Evolutionary conservation across 2,888 invertebrate genomes (phyloP), one percentile per base, ranked within the genome.

Genomic region (Acanthococcus lagerstroemiae): DNA sequence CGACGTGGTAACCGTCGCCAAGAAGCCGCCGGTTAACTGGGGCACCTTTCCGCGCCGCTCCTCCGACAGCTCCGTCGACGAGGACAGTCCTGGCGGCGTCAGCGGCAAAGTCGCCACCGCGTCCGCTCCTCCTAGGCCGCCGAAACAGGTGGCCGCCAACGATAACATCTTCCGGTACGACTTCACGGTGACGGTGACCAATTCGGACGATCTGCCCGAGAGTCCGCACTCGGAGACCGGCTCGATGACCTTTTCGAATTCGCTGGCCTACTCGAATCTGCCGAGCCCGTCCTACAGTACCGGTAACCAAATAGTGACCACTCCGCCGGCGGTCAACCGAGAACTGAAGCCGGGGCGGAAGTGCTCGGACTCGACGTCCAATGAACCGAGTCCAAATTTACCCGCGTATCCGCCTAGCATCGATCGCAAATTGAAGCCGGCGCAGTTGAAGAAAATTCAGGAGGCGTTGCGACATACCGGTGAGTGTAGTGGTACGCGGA

Each of bases 281-380:
- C 81, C 81, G 27, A 83, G 82, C 74, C 83, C 82, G 72, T 65
- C 71, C 56, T 67, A 68, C 44, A 69, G 69, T 12, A 63, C 69
- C 44, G 69, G 70, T 37, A 54, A 44, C 5, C 58, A 58, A 48
- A 55, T 69, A 45, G 65, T 69, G 12, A 75, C 76, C 15, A 74
- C 75, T 6, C 87, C 90, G 48, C 90, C 91, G 15, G 83, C 82
- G 37, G 90, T 93, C 25, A 87, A 92, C 74, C 81, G 92, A 58
- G 86, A 85, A 50, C 78, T 91, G 45, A 92, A 92, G 76, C 92
- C 92, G 17, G 81, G 81, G 15, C 78, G 82, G 63, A 81, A 82
- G 71, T 71, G 77, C 22, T 79, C 79, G 1, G 80, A 80, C 73
- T 66, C 60, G 24, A 76, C 79, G 1, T 74, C 78, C 57, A 77